Percentiles rank a stretch among this genome's conserved stretches.
Evolutionary conservation across 2,797 vertebrate genomes (phyloP).

Genomic region (Hippocampus kuda): DNA sequence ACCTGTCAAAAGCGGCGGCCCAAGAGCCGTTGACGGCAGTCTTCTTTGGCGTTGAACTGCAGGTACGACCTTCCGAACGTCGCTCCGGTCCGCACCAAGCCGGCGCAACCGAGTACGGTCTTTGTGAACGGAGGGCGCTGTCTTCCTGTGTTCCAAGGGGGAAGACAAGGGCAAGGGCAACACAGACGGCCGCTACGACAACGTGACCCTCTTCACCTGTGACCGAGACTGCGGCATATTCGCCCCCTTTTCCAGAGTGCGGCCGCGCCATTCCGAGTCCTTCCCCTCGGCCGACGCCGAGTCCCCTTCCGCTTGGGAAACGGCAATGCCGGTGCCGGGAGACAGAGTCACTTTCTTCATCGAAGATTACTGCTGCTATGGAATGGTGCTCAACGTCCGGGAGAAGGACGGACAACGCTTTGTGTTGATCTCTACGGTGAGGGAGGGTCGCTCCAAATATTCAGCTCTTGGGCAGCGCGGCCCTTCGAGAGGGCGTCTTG

Average conservation of each 20-base stretch:
- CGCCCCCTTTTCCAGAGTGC: slow-evolving; percentile 62
- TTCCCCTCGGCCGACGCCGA: not conserved
- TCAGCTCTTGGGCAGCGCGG: too few species aligned
- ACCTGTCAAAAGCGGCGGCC: rapidly evolving
- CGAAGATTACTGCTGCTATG: slow-evolving; percentile 36
- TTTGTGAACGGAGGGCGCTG: not conserved
- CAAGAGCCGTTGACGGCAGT: not conserved
- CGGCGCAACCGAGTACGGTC: too few species aligned
- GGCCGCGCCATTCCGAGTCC: slow-evolving; percentile 12
- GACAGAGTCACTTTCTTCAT: slow-evolving; percentile 68
- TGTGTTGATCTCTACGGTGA: slow-evolving; percentile 58
- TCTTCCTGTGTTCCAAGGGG: slow-evolving; percentile 45
- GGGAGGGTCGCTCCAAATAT: not conserved
- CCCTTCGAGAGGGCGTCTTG: too few species aligned
- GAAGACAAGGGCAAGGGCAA: slow-evolving; percentile 59
- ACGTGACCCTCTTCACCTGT: slow-evolving; percentile 52
- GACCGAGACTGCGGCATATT: slow-evolving; percentile 62
- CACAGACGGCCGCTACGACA: slow-evolving; percentile 18
- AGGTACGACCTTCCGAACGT: slow-evolving; percentile 52
- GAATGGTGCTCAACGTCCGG: slow-evolving; percentile 62
- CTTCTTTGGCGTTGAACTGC: slow-evolving; percentile 73
- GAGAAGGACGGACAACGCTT: slow-evolving; percentile 7
- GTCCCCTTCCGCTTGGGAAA: rapidly evolving
- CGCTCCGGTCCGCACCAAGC: not conserved
- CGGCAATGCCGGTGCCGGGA: slow-evolving; percentile 47